Base-by-base conservation (phyloP, 2,888 invertebrate species). In the Dioctria linearis region DNA sequence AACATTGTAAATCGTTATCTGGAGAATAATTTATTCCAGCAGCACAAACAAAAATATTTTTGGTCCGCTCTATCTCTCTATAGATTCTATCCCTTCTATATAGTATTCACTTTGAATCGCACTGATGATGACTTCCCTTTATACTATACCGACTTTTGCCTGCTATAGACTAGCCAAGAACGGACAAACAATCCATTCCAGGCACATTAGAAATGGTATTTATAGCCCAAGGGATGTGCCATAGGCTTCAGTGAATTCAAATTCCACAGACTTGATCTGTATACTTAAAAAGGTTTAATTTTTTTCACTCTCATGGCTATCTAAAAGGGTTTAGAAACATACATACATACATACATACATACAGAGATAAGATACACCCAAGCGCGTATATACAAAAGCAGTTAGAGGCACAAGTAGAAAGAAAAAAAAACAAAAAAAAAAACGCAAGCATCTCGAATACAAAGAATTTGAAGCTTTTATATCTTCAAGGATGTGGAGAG, bases 271-370 rank as follows among this genome's bases (percentile, higher is more conserved):
- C 76, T 76, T 76, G 61, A 63, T 63, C 76, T 63, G 42, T 76
- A 76, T 63, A 46, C 76, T 76, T 63, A 76, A 76, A 76, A 76
- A 76, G 76, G 63, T 76, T 76, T 76, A 63, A 76, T 76, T 76
- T 75, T 76, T 76, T 63, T 25, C 76, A 13, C 40, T 63, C 39
- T n/a, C 25, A 25, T 25, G 40, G 40, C 3, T 37, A 39, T 49
- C 61, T 49, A 76, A 61, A 75, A 75, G 61, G 75, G 75, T 5
- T 76, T 76, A 13, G 39, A 63, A n/a, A 63, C 37, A 76, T 61
- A 76, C 6, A 59, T 40, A 46, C 67, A 57, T 40, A 46, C 67
- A 57, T 43, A 71, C 40, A 4, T 54, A 54, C 54, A 39, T 3
- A 69, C 25, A 25, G 25, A 25, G 25, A 25, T 0, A 25, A 1